These are phyloP conservation scores for Drosophila sucinea DNA, from an alignment of 1,140 invertebrate genomes.

Conservation along the genomic window DNA sequence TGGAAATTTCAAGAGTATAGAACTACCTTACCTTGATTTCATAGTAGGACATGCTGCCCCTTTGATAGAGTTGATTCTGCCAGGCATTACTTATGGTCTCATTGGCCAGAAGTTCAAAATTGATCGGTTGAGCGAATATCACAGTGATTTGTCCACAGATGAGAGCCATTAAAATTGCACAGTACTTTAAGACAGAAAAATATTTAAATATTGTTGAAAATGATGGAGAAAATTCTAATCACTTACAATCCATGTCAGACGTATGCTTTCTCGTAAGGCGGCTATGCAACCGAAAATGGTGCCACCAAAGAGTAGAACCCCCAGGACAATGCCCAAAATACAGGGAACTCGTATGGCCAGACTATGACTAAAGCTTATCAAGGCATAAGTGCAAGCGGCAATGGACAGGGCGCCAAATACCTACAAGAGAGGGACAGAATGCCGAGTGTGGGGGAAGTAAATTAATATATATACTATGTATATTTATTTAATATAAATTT, in stretches of 20 bases:
- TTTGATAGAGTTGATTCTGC: constrained; percentile 55
- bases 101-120: constrained; percentile 64
- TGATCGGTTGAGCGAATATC: constrained; percentile 69
- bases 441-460: background rate
- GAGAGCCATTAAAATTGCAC: constrained; percentile 61
- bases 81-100: constrained; percentile 69
- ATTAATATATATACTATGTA: background rate
- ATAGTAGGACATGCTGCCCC: constrained; percentile 61
- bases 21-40: constrained; percentile 64
- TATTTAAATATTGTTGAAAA: background rate
- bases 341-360: constrained; percentile 68
- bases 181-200: constrained; percentile 50
- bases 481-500: background rate
- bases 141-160: constrained; percentile 73
- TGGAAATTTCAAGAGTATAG: background rate
- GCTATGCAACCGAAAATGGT: constrained; percentile 73
- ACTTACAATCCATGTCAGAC: constrained; percentile 75
- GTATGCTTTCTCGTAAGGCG: constrained; percentile 58
- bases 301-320: constrained; percentile 61
- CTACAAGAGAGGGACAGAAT: constrained; percentile 19
- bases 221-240: background rate
- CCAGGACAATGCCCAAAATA: constrained; percentile 68
- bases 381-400: constrained; percentile 64
- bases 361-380: constrained; percentile 55
- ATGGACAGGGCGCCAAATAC: constrained; percentile 66